These are phyloP conservation scores for Sciurus niger DNA, from an alignment of 2,113 vertebrate genomes.

Conservation along the genomic window DNA sequence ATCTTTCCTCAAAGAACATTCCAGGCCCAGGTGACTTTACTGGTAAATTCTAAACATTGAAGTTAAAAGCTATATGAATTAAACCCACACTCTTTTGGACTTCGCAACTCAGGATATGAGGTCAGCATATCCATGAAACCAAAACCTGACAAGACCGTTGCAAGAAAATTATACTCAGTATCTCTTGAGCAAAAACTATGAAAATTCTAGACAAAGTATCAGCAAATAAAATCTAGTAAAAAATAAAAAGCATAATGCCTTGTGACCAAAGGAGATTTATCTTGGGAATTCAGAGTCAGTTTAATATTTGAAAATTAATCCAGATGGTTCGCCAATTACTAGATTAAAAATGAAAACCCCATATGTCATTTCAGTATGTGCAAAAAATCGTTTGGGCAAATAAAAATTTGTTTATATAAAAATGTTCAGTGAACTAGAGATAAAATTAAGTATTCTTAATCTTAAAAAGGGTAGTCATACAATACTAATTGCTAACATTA, in stretches of 20 bases:
- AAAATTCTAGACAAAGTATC: neutral
- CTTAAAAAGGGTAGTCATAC: neutral
- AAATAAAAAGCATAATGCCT: neutral
- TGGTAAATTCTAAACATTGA: neutral
- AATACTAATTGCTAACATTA: neutral
- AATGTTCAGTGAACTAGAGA: too few relatives aligned
- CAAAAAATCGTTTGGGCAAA: neutral
- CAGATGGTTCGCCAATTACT: neutral
- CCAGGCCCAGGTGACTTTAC: neutral
- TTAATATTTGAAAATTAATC: neutral
- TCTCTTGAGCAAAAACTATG: neutral
- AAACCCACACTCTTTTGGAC: neutral
- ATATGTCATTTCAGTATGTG: neutral
- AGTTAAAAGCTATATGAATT: neutral
- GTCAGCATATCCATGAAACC: neutral
- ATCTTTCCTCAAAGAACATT: neutral
- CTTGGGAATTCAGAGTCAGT: neutral
- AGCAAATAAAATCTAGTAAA: neutral
- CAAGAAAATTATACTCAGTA: neutral
- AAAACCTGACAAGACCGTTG: too few relatives aligned
- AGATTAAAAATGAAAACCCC: neutral
- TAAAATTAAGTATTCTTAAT: neutral
- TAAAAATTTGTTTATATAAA: too few relatives aligned
- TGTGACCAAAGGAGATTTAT: neutral
- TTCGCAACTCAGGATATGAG: neutral